Evolutionary conservation across 30 jellyfish, hydroid and myxozoan genomes (phyloP), one percentile per base, ranked within the genome.

Genomic region (Rhopilema esculentum): DNA sequence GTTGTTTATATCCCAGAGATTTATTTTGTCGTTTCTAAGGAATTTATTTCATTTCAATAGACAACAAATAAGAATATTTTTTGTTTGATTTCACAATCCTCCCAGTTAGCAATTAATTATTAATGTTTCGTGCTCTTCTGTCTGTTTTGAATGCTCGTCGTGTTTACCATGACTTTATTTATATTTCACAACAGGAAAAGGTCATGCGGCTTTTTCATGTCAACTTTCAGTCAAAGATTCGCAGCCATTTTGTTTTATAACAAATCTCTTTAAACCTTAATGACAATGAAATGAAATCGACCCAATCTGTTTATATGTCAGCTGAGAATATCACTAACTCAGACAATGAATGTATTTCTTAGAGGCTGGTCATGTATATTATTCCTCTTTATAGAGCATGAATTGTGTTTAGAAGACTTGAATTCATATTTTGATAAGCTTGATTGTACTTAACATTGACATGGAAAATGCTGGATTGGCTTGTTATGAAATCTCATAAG

Each of bases 71-170:
- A 30, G 4, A 71, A 27, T 27, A 8, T 40, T 12, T 15, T 31
- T 8, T 71, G 82, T 25, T 12, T 67, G 78, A 24, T 24, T 2
- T 9, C 17, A 9, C 48, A 67, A 24, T 67, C 21, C 49, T 67
- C 78, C 33, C 29, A 17, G 27, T 27, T 71, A 65, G 26, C 1
- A 6, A 27, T 71, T 53, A 27, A 71, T 71, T 17, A 71, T 71
- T 71, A 24, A 71, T 27, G 82, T 18, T 27, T 4, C 82, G 82
- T 71, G 82, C 65, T 28, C 66, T 8, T 4, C 25, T 6, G 57
- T 40, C 57, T 40, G 57, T 40, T 40, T 40, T 40, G 57, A 6
- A 2, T 40, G 57, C 57, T 40, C 57, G 6, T 40, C 57, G 57
- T 40, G 57, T 40, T 40, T 40, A 6, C 12, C 57, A 12, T 40